phyloP scores from a whole-genome alignment of 2,113 vertebrate species.

The Coturnix japonica region DNA sequence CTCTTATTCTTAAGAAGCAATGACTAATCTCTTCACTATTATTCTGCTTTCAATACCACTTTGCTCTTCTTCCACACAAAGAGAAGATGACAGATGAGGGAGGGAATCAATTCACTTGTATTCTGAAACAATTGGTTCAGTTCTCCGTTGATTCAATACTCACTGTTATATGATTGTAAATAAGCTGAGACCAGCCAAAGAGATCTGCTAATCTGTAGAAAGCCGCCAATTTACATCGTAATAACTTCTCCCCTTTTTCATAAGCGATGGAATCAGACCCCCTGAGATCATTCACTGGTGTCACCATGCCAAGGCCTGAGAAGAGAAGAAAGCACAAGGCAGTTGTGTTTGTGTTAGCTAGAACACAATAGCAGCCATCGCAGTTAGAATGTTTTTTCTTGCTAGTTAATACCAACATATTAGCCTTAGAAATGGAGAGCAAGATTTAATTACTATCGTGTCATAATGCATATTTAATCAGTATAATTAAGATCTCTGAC shows the following conservation, averaged over 20 bases:
- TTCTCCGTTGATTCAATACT: conserved; percentile 63
- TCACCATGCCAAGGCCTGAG: conserved; percentile 97
- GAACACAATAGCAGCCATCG: neutral
- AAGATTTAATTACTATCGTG: neutral
- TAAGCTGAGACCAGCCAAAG: conserved; percentile 97
- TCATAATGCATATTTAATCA: neutral
- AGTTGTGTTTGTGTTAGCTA: neutral
- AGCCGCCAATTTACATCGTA: conserved; percentile 94
- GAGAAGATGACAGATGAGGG: neutral
- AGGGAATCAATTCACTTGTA: neutral
- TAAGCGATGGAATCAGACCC: conserved; percentile 98
- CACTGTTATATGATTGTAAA: conserved; percentile 99
- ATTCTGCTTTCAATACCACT: neutral
- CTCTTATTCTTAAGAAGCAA: neutral
- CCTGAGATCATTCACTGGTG: conserved; percentile 95
- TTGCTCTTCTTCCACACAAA: neutral
- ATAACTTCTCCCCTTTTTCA: conserved; percentile 95
- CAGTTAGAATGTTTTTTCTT: neutral
- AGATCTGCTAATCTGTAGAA: conserved; percentile 95
- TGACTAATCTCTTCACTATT: conserved; percentile 34
- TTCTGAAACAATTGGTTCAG: conserved; percentile 20
- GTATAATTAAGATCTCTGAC: neutral
- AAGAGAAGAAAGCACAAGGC: neutral
- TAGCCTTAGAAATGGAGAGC: neutral
- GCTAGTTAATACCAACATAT: neutral